These are phyloP conservation scores for Hoplodrina ambigua DNA, from an alignment of 2,888 invertebrate genomes.

Conservation along the genomic window DNA sequence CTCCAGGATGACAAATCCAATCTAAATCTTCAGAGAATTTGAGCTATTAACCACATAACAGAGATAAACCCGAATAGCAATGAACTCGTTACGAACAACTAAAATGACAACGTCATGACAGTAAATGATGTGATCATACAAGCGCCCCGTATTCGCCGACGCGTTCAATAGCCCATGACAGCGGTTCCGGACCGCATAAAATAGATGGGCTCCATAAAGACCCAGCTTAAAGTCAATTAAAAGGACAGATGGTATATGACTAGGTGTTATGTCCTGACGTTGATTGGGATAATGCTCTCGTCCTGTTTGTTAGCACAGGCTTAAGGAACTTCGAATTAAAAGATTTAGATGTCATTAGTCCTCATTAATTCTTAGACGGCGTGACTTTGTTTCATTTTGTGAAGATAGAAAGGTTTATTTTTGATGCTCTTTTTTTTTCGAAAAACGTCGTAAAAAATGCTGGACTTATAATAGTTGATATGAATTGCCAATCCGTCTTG, in stretches of 20 bases:
- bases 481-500: too few species aligned
- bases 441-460: too few species aligned
- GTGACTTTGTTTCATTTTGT: conserved; percentile 20
- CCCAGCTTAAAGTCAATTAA: conserved; percentile 83
- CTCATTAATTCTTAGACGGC: conserved; percentile 39
- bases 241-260: conserved; percentile 72
- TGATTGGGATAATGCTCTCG: conserved; percentile 69
- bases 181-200: conserved; percentile 78
- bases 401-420: not conserved
- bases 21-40: conserved; percentile 12
- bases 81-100: conserved; percentile 35
- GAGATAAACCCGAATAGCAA: conserved; percentile 14
- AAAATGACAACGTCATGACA: conserved; percentile 67
- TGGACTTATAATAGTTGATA: too few species aligned
- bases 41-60: conserved; percentile 15
- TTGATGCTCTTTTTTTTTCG: not conserved
- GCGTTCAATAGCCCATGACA: conserved; percentile 62
- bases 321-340: conserved; percentile 52
- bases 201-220: conserved; percentile 82
- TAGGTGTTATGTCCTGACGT: conserved; percentile 72
- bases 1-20: conserved; percentile 14
- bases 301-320: conserved; percentile 60
- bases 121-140: conserved; percentile 69
- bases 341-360: conserved; percentile 51
- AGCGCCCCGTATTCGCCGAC: conserved; percentile 51